These are phyloP conservation scores for Macquaria australasica DNA, from an alignment of 2,113 vertebrate species.

Conservation along the genomic window DNA sequence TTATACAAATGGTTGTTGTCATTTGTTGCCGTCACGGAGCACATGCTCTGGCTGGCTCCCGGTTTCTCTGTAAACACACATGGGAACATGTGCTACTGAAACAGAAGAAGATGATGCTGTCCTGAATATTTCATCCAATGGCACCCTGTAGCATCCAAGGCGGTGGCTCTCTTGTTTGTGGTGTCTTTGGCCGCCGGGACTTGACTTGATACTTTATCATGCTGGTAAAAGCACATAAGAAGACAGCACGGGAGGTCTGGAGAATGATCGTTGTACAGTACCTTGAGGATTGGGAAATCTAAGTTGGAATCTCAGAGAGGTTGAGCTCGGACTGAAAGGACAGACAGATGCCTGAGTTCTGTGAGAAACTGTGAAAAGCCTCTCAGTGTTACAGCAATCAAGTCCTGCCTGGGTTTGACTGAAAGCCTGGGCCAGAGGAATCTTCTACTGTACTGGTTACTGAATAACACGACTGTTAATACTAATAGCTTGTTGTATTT, in stretches of 20 bases:
- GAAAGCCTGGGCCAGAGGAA: constrained; percentile 83
- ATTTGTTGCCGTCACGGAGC: constrained; percentile 80
- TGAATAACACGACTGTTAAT: constrained; percentile 98
- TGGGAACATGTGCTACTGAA: constrained; percentile 85
- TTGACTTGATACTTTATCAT: constrained; percentile 58
- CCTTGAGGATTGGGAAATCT: constrained; percentile 57
- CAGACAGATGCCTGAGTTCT: constrained; percentile 82
- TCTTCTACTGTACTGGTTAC: constrained; percentile 93
- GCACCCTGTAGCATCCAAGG: constrained; percentile 74
- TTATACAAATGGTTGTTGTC: constrained; percentile 80
- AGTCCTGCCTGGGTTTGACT: constrained; percentile 84
- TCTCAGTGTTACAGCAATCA: constrained; percentile 96
- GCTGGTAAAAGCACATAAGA: constrained; percentile 91
- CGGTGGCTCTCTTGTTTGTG: constrained; percentile 66
- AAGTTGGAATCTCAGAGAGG: constrained; percentile 57
- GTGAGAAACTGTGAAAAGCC: constrained; percentile 96
- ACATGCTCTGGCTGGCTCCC: constrained; percentile 82
- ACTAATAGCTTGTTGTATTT: constrained; percentile 98
- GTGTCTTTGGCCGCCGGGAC: constrained; percentile 65
- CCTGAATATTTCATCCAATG: constrained; percentile 68
- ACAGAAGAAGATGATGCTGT: constrained; percentile 65
- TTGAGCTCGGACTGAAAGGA: constrained; percentile 86
- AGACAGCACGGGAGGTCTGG: constrained; percentile 74
- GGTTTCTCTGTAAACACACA: constrained; percentile 83
- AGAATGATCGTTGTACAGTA: constrained; percentile 80